Conservation (phyloP, 1,140 invertebrate genomes). For the Drosophila arawakana region DNA sequence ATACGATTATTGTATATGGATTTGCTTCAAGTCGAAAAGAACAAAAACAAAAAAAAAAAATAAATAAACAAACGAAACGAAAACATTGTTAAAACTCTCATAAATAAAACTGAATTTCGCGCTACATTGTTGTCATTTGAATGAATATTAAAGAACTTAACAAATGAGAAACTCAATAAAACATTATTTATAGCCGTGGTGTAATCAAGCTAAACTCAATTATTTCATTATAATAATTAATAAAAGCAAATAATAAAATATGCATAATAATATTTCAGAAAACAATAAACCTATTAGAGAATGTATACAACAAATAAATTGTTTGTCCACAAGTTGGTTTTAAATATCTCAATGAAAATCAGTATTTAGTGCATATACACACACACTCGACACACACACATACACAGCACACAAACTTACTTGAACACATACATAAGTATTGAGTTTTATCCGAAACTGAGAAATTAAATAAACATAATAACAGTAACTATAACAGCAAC, state of each 20-base stretch:
- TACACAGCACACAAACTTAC: slow-evolving; percentile 20
- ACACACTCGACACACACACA: slow-evolving; percentile 37
- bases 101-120: slow-evolving; percentile 52
- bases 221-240: slow-evolving; percentile 48
- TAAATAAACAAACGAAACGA: too few relatives aligned
- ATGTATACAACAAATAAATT: slow-evolving; percentile 54
- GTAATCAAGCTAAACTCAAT: slow-evolving; percentile 57
- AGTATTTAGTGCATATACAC: slow-evolving; percentile 39
- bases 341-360: slow-evolving; percentile 41
- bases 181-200: slow-evolving; percentile 64
- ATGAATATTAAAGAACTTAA: slow-evolving; percentile 29
- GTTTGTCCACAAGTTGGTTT: slow-evolving; percentile 59
- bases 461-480: slow-evolving; percentile 33
- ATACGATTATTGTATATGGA: slow-evolving; percentile 44
- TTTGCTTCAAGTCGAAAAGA: slow-evolving; percentile 37
- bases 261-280: slow-evolving; percentile 13
- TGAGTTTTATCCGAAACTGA: slow-evolving; percentile 39
- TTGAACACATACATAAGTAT: slow-evolving; percentile 30
- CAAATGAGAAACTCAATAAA: slow-evolving; percentile 7
- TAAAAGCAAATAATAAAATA: slow-evolving; percentile 31
- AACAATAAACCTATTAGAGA: slow-evolving; percentile 48
- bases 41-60: slow-evolving; percentile 25
- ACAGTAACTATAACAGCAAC: slow-evolving; percentile 26
- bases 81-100: slow-evolving; percentile 47
- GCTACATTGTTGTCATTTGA: slow-evolving; percentile 73